Evolutionary conservation across 2,888 invertebrate genomes (phyloP).

Genomic region (Notodonta ziczac): DNA sequence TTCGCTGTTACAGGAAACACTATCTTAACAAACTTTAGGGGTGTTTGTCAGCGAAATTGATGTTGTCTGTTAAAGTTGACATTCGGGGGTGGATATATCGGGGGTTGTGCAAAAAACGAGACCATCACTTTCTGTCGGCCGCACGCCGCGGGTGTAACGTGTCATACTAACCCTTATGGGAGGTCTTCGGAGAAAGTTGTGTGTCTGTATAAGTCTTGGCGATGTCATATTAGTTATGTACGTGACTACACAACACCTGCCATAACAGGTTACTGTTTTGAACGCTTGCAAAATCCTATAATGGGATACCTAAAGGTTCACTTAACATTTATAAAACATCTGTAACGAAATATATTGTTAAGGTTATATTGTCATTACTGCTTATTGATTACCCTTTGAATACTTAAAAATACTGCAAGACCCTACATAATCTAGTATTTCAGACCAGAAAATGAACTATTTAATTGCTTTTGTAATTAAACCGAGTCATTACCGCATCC

Average conservation of each 20-base stretch:
- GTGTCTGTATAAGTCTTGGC: neutral
- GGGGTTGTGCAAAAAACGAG: constrained; percentile 38
- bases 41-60: constrained; percentile 40
- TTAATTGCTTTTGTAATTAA: constrained; percentile 23
- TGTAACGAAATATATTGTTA: too few species aligned
- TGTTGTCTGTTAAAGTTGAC: constrained; percentile 36
- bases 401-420: neutral
- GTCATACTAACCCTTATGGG: constrained; percentile 14
- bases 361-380: neutral
- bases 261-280: neutral
- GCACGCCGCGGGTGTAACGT: constrained; percentile 30
- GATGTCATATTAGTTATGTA: constrained; percentile 10
- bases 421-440: neutral
- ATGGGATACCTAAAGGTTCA: constrained; percentile 10
- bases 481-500: constrained; percentile 24
- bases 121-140: constrained; percentile 49
- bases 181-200: constrained; percentile 25
- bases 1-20: constrained; percentile 35
- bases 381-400: neutral
- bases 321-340: too few species aligned
- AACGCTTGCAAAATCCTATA: constrained; percentile 9
- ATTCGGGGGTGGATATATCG: constrained; percentile 15
- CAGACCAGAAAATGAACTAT: constrained; percentile 1
- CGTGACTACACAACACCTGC: constrained; percentile 19
- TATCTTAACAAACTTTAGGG: constrained; percentile 39